Conservation (phyloP, 2,113 vertebrate genomes). For the Empidonax traillii region DNA sequence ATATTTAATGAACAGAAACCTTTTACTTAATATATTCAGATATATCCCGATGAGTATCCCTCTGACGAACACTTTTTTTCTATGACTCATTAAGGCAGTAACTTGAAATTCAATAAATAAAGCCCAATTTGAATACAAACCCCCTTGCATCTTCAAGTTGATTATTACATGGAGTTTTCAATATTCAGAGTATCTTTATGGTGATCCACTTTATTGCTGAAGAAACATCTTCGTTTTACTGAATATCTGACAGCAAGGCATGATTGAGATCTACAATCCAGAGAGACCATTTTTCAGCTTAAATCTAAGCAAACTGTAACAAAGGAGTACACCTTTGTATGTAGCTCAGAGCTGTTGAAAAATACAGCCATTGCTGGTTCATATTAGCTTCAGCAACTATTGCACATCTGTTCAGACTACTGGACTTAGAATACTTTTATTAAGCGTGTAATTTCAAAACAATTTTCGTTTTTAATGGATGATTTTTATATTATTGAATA, state of each 20-base stretch:
- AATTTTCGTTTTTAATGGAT: not conserved
- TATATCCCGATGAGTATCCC: not conserved
- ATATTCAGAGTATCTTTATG: not conserved
- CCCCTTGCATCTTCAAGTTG: not conserved
- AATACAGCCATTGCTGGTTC: not conserved
- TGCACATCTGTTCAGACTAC: not conserved
- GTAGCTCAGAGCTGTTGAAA: not conserved
- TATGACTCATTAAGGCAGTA: slow-evolving; percentile 16
- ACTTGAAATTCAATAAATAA: slow-evolving; percentile 11
- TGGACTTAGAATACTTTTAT: not conserved
- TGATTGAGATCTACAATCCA: not conserved
- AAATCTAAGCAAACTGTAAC: not conserved
- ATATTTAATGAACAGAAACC: not conserved
- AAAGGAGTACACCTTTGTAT: not conserved
- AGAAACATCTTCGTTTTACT: not conserved
- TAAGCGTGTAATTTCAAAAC: not conserved
- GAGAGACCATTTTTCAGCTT: not conserved
- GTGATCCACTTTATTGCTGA: not conserved
- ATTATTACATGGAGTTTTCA: not conserved
- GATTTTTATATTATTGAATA: not conserved
- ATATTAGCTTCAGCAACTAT: not conserved
- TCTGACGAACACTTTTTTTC: not conserved
- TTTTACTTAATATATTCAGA: not conserved
- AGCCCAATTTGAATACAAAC: not conserved
- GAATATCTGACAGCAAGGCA: not conserved